Base-by-base conservation (phyloP, 2,797 vertebrate genomes). In the Rhyacichthys aspro region DNA sequence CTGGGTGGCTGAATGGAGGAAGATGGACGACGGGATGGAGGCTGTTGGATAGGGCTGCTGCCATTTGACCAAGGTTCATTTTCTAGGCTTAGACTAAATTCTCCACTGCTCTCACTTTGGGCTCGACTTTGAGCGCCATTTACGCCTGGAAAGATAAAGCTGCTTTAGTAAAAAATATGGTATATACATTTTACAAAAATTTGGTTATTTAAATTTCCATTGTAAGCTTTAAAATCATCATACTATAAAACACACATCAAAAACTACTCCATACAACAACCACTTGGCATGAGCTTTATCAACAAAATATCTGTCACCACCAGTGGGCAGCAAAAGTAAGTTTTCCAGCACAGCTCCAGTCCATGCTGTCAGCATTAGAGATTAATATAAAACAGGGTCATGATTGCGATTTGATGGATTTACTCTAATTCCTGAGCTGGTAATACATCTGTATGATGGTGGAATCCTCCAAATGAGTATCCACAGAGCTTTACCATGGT, bases 41-140 rank as follows among this genome's bases (percentile, higher is more conserved):
- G 79, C 67, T 85, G 85, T 78, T 95, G 95, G 47, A 95, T 91
- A 0, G 95, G 89, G 59, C 95, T 96, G 82, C 95, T 98, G 88
- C 95, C 94, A 49, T 94, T 95, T 52, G 95, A 96, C 95, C 95
- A 97, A 0, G 93, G 90, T 77, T 97, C 95, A 12, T 94, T 94
- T 42, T 98, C 95, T 41, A 94, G 90, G 34, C 93, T 92, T 72
- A 95, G 72, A 75, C 90, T 96, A 78, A 96, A 96, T 67, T 98
- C 96, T 16, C 95, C 94, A 1, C 96, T 97, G 93, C 95, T 97
- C 82, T 96, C 95, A 68, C 96, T 98, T 33, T 95, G 95, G 1
- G 95, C 94, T 57, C 95, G 92, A 89, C 93, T 95, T 80, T 93
- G 93, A 62, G 70, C 11, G 3, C 76, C 91, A 78, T 86, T 91